A percentile compares a stretch with the other conserved stretches of the same genome.
Evolutionary conservation across 1,140 invertebrate species (phyloP).

Genomic region (Ganaspis sp.): DNA sequence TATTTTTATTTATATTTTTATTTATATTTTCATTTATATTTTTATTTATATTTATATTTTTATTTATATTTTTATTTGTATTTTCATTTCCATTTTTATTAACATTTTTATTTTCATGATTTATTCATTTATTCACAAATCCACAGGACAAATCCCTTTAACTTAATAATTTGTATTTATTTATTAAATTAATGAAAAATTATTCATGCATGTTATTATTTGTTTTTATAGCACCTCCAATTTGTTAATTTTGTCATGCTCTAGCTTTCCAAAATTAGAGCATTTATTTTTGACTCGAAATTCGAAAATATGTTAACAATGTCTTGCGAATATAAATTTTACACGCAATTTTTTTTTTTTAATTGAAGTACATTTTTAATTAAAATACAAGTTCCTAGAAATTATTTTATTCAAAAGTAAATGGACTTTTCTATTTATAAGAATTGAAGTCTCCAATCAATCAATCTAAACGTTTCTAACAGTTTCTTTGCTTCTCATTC

Average conservation of each 20-base stretch:
- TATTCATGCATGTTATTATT: too few species aligned
- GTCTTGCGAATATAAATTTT: neutral
- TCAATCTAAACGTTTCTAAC: neutral
- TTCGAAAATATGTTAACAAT: neutral
- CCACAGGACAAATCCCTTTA: too few species aligned
- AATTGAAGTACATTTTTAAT: too few species aligned
- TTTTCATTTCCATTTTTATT: conserved; percentile 11
- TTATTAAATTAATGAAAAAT: too few species aligned
- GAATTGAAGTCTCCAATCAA: conserved; percentile 6
- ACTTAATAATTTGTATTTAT: too few species aligned
- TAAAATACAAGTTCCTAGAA: neutral
- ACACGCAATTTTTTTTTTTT: neutral
- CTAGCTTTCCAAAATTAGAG: neutral
- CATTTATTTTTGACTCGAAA: neutral
- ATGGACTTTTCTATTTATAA: neutral
- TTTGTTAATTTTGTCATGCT: neutral
- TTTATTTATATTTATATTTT: neutral
- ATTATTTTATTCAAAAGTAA: neutral
- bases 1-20: neutral
- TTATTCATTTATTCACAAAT: too few species aligned
- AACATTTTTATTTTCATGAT: too few species aligned
- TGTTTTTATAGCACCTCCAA: neutral
- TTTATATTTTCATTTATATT: neutral
- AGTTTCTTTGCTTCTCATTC: neutral
- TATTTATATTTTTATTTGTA: neutral